Percentiles rank a stretch among this genome's conserved stretches.
phyloP scores from a whole-genome alignment of 2,797 vertebrate genomes.

The Bradypus variegatus region DNA sequence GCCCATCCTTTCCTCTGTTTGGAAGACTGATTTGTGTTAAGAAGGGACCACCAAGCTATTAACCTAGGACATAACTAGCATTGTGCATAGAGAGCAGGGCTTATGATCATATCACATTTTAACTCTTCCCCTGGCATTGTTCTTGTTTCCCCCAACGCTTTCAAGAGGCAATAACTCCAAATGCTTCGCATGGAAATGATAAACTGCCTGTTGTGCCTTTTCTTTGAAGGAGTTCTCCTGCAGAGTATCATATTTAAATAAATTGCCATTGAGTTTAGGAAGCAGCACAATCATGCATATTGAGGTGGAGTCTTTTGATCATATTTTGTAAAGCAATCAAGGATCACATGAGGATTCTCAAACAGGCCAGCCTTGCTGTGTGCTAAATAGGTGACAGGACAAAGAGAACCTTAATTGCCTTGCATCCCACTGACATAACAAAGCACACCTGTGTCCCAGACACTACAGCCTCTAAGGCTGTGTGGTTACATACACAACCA shows the following conservation, averaged over 20 bases:
- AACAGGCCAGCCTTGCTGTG: conserved; percentile 49
- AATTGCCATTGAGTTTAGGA: conserved; percentile 75
- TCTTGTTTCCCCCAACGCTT: conserved; percentile 62
- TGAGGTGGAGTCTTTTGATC: conserved; percentile 77
- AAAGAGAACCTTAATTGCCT: conserved; percentile 68
- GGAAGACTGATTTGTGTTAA: conserved; percentile 52
- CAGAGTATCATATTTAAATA: conserved; percentile 81
- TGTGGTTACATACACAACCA: background rate
- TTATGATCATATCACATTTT: conserved; percentile 56
- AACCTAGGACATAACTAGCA: conserved; percentile 54
- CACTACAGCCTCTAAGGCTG: conserved; percentile 6
- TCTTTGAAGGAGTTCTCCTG: conserved; percentile 77
- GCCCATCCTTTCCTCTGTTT: conserved; percentile 48
- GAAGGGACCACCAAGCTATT: conserved; percentile 54
- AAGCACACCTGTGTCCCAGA: conserved; percentile 60
- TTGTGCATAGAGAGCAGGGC: conserved; percentile 42
- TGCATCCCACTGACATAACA: conserved; percentile 59
- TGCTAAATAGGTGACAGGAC: conserved; percentile 70
- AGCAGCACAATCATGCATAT: conserved; percentile 74
- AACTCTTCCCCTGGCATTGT: conserved; percentile 62
- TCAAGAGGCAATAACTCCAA: conserved; percentile 72
- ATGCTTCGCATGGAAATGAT: conserved; percentile 76
- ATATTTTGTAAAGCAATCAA: conserved; percentile 76
- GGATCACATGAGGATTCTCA: conserved; percentile 73
- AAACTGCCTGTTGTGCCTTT: conserved; percentile 75